Conservation (phyloP, 2,113 vertebrate genomes). For the Sinocyclocheilus anshuiensis region DNA sequence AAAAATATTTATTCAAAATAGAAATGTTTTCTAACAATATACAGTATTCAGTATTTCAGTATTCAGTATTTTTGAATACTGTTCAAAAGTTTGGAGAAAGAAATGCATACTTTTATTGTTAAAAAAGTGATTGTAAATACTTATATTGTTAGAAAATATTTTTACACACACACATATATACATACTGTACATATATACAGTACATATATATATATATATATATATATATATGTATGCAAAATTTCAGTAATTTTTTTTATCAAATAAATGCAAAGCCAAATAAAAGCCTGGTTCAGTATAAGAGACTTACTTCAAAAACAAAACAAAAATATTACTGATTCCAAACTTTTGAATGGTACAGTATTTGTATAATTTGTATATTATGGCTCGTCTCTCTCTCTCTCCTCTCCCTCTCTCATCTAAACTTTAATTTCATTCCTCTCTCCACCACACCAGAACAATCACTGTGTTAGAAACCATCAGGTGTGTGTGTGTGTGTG, state of each 20-base stretch:
- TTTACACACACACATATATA: no score
- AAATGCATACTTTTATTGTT: no score
- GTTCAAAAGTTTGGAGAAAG: no score
- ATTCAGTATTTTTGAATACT: no score
- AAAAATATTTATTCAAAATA: no score
- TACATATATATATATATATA: no score
- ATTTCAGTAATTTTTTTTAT: neutral
- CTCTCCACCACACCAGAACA: neutral
- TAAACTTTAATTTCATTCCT: slow-evolving; percentile 9
- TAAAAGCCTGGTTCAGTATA: neutral
- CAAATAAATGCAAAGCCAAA: neutral
- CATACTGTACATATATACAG: no score
- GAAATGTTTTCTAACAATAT: no score
- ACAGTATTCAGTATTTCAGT: no score
- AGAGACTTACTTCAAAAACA: neutral
- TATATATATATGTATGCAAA: no score
- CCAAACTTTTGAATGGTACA: neutral
- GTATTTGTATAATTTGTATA: neutral
- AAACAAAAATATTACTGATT: neutral
- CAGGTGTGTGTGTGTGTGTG: neutral
- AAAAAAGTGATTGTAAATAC: no score
- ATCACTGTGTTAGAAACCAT: neutral
- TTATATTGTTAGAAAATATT: no score
- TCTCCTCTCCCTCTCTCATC: neutral
- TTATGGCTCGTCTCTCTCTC: neutral